phyloP scores from a whole-genome alignment of 2,888 invertebrate genomes.

The Oscheius sp. region DNA sequence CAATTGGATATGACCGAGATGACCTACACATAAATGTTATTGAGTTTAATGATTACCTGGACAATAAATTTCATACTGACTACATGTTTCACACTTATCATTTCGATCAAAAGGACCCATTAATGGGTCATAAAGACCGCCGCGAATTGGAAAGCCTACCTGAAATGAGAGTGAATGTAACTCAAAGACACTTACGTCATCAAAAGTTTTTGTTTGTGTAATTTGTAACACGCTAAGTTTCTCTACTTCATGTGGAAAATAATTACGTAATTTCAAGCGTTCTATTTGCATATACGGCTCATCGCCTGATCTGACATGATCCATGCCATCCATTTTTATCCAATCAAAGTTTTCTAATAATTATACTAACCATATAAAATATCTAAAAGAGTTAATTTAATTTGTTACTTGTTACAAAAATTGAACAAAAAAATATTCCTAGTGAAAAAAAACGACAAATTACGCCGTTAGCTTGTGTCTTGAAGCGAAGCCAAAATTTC shows the following conservation, averaged over 20 bases:
- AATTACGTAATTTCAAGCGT: slow-evolving; percentile 58
- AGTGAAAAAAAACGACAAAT: too few relatives aligned
- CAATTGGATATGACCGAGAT: slow-evolving; percentile 91
- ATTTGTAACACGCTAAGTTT: slow-evolving; percentile 63
- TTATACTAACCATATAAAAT: too few relatives aligned
- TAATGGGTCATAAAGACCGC: slow-evolving; percentile 88
- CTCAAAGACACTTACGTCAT: slow-evolving; percentile 52
- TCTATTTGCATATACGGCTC: slow-evolving; percentile 65
- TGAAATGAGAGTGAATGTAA: slow-evolving; percentile 26
- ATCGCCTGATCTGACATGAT: slow-evolving; percentile 43
- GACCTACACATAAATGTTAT: slow-evolving; percentile 77
- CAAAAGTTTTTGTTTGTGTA: slow-evolving; percentile 66
- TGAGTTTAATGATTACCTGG: slow-evolving; percentile 52
- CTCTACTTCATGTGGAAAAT: slow-evolving; percentile 64
- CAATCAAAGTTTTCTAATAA: too few relatives aligned
- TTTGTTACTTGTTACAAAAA: too few relatives aligned
- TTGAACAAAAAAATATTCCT: too few relatives aligned
- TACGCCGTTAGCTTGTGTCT: too few relatives aligned
- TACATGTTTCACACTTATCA: slow-evolving; percentile 64
- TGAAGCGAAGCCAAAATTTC: too few relatives aligned
- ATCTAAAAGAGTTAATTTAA: too few relatives aligned
- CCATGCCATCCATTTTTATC: slow-evolving; percentile 33
- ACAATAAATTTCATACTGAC: slow-evolving; percentile 51
- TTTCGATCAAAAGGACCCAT: slow-evolving; percentile 76
- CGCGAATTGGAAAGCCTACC: slow-evolving; percentile 71